Base-by-base conservation (phyloP, 2,113 vertebrate species). In the Zingel zingel region DNA sequence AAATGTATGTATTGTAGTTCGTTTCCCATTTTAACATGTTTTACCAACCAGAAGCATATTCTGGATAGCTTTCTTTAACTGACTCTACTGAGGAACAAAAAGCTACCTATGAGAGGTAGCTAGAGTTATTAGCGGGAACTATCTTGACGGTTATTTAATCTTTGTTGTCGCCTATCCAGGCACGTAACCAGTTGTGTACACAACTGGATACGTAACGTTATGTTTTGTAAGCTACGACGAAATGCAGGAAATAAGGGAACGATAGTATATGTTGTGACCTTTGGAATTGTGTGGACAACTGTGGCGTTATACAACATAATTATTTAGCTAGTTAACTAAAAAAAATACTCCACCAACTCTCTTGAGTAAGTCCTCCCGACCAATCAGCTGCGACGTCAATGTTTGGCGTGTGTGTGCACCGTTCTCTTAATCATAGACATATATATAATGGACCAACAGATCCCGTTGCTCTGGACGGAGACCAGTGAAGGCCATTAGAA, bases 81-180 rank as follows among this genome's bases (percentile, higher is more conserved):
- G 6, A 64, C 4, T 10, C 5, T 39, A 43, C 39, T 43, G 2
- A n/a, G 23, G n/a, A 65, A 48, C 63, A 66, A 47, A 47, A n/a
- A 47, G 43, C 43, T 10, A 47, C 4, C 12, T 4, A 10, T n/a
- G 36, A 36, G 25, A 36, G 5, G 2, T 6, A 33, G n/a, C n/a
- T n/a, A n/a, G 39, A 9, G 39, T 43, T 21, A 33, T 27, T 13
- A 1, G 25, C 9, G 47, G 10, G 13, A 75, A 81, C 43, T 5
- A 84, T 90, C 80, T 87, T 79, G 51, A 53, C 16, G 0, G 1
- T 63, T 53, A 21, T 43, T 11, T 81, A 25, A 43, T 82, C 85
- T 89, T 73, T 58, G 74, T 2, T 64, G 36, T 33, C 21, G 25
- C 13, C 50, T 14, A 1, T 30, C 6, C 18, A 10, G 39, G 83